Base-by-base conservation (phyloP, 2,113 vertebrate species). In the Elephantulus edwardii region DNA sequence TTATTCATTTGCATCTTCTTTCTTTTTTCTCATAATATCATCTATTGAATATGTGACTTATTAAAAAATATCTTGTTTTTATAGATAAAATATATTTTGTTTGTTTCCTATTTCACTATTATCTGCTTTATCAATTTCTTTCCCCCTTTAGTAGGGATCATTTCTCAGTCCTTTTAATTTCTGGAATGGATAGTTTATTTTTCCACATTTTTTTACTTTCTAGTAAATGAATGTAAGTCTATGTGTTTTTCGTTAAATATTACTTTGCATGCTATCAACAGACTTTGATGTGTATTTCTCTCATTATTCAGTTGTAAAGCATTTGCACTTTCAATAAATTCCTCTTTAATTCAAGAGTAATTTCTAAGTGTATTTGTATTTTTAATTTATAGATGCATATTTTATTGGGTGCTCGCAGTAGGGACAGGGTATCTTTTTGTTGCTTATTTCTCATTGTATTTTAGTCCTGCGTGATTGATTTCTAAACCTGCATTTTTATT, bases 281-380 rank as follows among this genome's bases (percentile, higher is more conserved):
- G n/a, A 76, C n/a, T 88, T 89, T 75, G 46, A 46, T 44, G 81
- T 88, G 38, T 54, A 48, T 5, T 87, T 30, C 4, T 81, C 22
- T 91, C 46, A 92, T 89, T 56, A 83, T 77, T 90, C 42, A 68
- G 14, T 56, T 62, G 5, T 78, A 88, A 92, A 88, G 14, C 70
- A 92, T 88, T 88, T 86, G 28, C 46, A 50, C 26, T 88, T 80
- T 64, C 40, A 90, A 74, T 93, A 93, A 90, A 90, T 94, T 86
- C n/a, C 22, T 92, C 13, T 90, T 94, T 74, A 82, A 42, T 82
- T 91, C 33, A 83, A 86, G 33, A 79, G 30, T 86, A 88, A 83
- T 88, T 83, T 54, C 74, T 16, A 75, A 76, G 10, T 58, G 60
- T 90, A 16, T 75, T 82, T 76, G 8, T 90, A 11, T 58, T 89